Evolutionary conservation across 2,888 invertebrate species (phyloP).

Genomic region (Lomographa bimaculata): DNA sequence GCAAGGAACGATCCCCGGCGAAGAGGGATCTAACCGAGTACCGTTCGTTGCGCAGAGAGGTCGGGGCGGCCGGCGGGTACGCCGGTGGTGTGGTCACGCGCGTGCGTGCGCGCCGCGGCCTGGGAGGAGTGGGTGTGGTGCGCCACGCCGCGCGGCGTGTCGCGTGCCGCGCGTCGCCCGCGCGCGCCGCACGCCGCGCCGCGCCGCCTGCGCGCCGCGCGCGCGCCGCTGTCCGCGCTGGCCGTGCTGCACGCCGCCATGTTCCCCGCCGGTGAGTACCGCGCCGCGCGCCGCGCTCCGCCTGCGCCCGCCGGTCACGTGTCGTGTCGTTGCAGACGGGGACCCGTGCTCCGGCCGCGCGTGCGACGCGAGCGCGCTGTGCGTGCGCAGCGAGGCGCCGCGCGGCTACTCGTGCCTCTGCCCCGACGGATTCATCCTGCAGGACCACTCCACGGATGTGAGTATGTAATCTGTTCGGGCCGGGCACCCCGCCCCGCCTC

Average conservation of each 20-base stretch:
- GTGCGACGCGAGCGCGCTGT: conserved; percentile 86
- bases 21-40: too few relatives aligned
- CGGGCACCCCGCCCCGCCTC: too few relatives aligned
- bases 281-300: too few relatives aligned
- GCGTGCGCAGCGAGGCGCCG: conserved; percentile 75
- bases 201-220: conserved; percentile 33
- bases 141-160: conserved; percentile 55
- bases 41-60: conserved; percentile 13
- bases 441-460: conserved; percentile 38
- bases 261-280: conserved; percentile 33
- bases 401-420: conserved; percentile 77
- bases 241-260: conserved; percentile 50
- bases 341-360: conserved; percentile 81
- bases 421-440: conserved; percentile 76
- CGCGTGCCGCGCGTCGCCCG: conserved; percentile 34
- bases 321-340: conserved; percentile 44
- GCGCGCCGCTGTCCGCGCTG: conserved; percentile 43
- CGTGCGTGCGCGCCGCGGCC: conserved; percentile 52
- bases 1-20: too few relatives aligned
- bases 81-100: conserved; percentile 30
- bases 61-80: conserved; percentile 12
- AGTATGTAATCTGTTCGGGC: too few relatives aligned
- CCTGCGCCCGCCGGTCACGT: too few relatives aligned
- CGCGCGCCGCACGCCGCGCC: conserved; percentile 15
- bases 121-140: conserved; percentile 72